These are phyloP conservation scores for Leucoraja erinaceus DNA, from an alignment of 2,113 vertebrate species.

Conservation along the genomic window DNA sequence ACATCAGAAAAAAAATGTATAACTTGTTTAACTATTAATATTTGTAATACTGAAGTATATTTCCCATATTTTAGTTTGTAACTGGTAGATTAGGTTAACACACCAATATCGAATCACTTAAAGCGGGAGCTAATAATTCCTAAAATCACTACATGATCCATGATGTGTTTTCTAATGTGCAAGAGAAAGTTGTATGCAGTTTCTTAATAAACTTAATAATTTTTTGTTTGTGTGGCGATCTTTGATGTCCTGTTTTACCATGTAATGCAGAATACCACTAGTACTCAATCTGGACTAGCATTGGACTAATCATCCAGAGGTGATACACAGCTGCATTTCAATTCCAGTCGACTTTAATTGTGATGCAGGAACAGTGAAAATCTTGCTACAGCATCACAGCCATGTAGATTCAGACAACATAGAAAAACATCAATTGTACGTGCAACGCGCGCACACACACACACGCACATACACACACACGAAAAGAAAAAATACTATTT, in stretches of 20 bases:
- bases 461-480: too few relatives aligned
- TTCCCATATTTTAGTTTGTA: conserved; percentile 46
- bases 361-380: too few relatives aligned
- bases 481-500: too few relatives aligned
- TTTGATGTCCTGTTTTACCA: conserved; percentile 10
- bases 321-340: neutral
- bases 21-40: conserved; percentile 44
- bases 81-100: conserved; percentile 9
- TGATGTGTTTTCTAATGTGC: conserved; percentile 57
- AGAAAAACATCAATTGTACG: too few relatives aligned
- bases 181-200: conserved; percentile 69
- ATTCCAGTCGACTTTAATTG: too few relatives aligned
- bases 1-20: neutral
- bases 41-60: conserved; percentile 43
- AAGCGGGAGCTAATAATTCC: conserved; percentile 44
- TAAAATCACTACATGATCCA: conserved; percentile 52
- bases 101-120: conserved; percentile 26
- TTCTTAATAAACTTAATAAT: conserved; percentile 69
- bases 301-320: conserved; percentile 41
- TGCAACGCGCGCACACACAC: too few relatives aligned
- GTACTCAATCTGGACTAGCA: conserved; percentile 43
- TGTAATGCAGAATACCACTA: neutral
- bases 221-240: conserved; percentile 50
- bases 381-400: too few relatives aligned
- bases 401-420: too few relatives aligned